Evolutionary conservation across 64 coral and sea anemone species (phyloP).

Genomic region (Pocillopora damicornis): DNA sequence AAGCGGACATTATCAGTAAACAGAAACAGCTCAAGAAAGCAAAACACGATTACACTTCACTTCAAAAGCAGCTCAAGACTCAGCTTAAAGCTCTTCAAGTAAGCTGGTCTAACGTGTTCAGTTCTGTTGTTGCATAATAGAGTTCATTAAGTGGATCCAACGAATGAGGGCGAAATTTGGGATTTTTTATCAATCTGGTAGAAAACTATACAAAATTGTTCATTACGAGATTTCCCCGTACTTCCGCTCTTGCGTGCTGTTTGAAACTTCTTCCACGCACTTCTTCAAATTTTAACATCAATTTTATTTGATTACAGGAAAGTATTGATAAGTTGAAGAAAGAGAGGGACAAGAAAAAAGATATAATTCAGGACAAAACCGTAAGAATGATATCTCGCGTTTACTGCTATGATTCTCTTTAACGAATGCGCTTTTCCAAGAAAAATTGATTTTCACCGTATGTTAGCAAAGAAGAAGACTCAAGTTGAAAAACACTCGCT

Average conservation of each 20-base stretch:
- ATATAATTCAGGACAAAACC: constrained; percentile 81
- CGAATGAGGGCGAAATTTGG: too few relatives aligned
- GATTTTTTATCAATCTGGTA: too few relatives aligned
- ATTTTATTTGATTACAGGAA: constrained; percentile 36
- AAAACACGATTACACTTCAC: constrained; percentile 78
- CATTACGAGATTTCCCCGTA: too few relatives aligned
- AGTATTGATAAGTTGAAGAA: constrained; percentile 72
- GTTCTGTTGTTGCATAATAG: too few relatives aligned
- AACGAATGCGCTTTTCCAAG: neutral
- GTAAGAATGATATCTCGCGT: constrained; percentile 16
- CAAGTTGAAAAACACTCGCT: too few relatives aligned
- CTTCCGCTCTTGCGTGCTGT: too few relatives aligned
- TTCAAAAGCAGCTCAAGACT: constrained; percentile 82
- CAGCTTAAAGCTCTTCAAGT: constrained; percentile 82
- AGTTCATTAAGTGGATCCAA: too few relatives aligned
- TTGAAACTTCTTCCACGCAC: too few relatives aligned
- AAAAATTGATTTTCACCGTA: too few relatives aligned
- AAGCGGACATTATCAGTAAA: constrained; percentile 81
- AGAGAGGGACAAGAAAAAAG: constrained; percentile 52
- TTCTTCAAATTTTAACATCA: neutral
- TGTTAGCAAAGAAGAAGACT: too few relatives aligned
- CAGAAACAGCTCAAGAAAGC: constrained; percentile 82
- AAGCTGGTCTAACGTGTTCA: neutral
- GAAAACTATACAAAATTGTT: too few relatives aligned
- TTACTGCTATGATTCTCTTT: neutral